Conservation (phyloP, 2,797 vertebrate species). For the Hydrocynus forskahlii region DNA sequence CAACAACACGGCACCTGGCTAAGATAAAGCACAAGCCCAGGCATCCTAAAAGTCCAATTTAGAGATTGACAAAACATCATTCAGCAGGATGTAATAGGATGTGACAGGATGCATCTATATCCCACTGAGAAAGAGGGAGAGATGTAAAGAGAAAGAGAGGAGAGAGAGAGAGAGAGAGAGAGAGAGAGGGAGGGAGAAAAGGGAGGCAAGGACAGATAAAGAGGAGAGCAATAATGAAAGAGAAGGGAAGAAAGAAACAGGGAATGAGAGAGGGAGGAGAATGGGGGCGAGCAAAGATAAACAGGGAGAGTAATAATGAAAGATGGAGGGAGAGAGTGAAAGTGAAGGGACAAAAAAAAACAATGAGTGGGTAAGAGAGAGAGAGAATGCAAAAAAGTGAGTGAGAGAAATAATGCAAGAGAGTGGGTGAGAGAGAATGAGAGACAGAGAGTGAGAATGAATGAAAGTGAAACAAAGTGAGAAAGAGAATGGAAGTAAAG, state of each 20-base stretch:
- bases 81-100: constrained; percentile 54
- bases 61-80: constrained; percentile 49
- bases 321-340: background rate
- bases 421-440: background rate
- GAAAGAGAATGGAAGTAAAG: background rate
- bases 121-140: constrained; percentile 41
- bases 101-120: constrained; percentile 54
- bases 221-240: background rate
- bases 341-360: background rate
- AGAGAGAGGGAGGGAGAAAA: background rate
- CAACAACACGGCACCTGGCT: background rate
- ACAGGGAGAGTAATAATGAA: background rate
- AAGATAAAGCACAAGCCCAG: constrained; percentile 30
- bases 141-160: too few relatives aligned
- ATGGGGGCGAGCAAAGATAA: background rate
- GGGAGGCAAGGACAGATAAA: background rate
- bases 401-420: constrained; percentile 4
- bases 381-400: background rate
- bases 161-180: background rate
- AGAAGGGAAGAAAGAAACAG: background rate
- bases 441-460: constrained; percentile 24
- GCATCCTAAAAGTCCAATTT: constrained; percentile 18
- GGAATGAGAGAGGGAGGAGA: background rate
- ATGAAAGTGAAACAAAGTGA: background rate
- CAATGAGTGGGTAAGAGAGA: constrained; percentile 3